Evolutionary conservation across 2,797 vertebrate genomes (phyloP), one percentile per base, ranked within the genome.

Genomic region (Petrocephalus sullivani): DNA sequence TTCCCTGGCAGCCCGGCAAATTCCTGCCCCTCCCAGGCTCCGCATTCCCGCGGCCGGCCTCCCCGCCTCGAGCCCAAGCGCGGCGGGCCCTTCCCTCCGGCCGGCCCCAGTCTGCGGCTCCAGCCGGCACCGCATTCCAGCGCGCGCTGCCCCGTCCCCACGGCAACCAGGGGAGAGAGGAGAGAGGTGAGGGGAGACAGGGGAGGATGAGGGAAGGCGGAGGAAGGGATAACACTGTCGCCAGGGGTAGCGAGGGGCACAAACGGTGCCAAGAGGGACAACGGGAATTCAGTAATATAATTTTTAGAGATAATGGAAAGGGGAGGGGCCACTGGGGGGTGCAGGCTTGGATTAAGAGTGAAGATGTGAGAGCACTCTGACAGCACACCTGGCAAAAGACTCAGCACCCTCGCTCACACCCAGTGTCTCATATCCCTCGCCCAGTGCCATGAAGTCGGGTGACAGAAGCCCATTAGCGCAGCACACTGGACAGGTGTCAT

Each of bases 1-100:
- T 95, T 96, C 92, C 93, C 95, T 95, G 95, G 95, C 95, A 95
- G 93, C 93, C 91, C 88, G 89, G 94, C 83, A 91, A 95, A 96
- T 95, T 95, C 95, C 94, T 95, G 90, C 93, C 61, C 92, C 92
- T 94, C 93, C 91, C 92, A 91, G 92, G 93, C 93, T 90, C 91
- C 53, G 91, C 94, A 95, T 95, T 95, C 95, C 95, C 93, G 91
- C 92, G 92, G 94, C 94, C 95, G 94, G 93, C 93, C 94, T 94
- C 94, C 93, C 93, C 90, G 93, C 91, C 92, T 91, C 90, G 92
- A 89, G 71, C 71, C 92, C 90, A 89, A 92, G 91, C 14, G 67
- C 85, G 91, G 91, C 89, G 91, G 81, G 90, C 92, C 93, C 87
- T 89, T 91, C 71, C 88, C 85, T 71, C 53, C 75, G 21, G 46